Conservation (phyloP, 2,888 invertebrate species). For the Onthophagus sagittarius region DNA sequence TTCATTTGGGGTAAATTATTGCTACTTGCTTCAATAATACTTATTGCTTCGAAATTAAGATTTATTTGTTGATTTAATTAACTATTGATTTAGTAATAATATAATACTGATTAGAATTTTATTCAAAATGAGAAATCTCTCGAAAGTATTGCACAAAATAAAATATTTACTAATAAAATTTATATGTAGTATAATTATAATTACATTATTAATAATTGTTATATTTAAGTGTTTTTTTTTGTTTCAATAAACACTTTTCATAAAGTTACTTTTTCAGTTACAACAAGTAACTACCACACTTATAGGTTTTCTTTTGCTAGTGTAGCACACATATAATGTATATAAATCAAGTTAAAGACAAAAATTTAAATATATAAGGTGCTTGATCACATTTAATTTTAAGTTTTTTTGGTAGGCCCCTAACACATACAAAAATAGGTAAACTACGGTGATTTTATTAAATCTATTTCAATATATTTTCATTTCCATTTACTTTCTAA, state of each 20-base stretch:
- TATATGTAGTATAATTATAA: not conserved
- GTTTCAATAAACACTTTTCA: conserved; percentile 3
- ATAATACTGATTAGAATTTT: not conserved
- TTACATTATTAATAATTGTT: not conserved
- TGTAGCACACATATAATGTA: not conserved
- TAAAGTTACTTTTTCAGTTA: conserved; percentile 11
- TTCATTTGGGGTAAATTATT: not conserved
- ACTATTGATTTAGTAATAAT: too few relatives aligned
- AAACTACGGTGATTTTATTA: conserved; percentile 22
- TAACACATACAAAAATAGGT: conserved; percentile 42
- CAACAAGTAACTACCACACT: conserved; percentile 9
- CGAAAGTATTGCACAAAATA: not conserved
- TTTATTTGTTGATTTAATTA: not conserved
- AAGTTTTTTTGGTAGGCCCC: conserved; percentile 30
- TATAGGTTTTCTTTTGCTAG: conserved; percentile 1
- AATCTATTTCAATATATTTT: conserved; percentile 14
- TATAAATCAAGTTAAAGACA: not conserved
- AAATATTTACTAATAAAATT: not conserved
- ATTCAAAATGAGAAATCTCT: not conserved
- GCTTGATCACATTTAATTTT: conserved; percentile 20
- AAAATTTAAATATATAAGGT: conserved; percentile 15
- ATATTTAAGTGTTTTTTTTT: not conserved
- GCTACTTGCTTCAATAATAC: not conserved
- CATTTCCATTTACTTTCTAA: conserved; percentile 42
- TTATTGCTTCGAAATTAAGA: not conserved